These are phyloP conservation scores for Holothuria glaberrima DNA, from an alignment of 35 echinoderm and acorn worm species.

Conservation along the genomic window DNA sequence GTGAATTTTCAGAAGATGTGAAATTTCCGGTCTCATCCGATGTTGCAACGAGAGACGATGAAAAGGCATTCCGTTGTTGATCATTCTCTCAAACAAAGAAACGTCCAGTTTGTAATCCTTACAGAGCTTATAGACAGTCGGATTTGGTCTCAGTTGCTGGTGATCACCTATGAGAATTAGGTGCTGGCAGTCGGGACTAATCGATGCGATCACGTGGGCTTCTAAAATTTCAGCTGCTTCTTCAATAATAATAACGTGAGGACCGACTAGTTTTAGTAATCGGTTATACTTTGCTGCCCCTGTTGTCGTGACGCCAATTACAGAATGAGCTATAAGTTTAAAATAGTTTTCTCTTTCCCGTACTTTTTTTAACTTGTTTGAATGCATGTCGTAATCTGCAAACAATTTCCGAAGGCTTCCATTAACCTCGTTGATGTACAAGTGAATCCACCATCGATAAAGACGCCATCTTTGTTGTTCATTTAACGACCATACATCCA, in stretches of 20 bases:
- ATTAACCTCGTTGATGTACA: background rate
- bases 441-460: constrained; percentile 71
- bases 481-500: constrained; percentile 61
- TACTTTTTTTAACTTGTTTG: constrained; percentile 57
- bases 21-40: constrained; percentile 79
- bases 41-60: constrained; percentile 62
- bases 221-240: constrained; percentile 85
- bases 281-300: constrained; percentile 77
- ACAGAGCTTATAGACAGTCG: constrained; percentile 64
- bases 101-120: constrained; percentile 70
- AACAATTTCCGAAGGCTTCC: background rate
- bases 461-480: constrained; percentile 70
- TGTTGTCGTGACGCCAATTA: constrained; percentile 92
- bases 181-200: constrained; percentile 65
- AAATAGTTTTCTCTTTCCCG: constrained; percentile 60
- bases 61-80: constrained; percentile 50
- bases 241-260: constrained; percentile 74
- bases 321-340: constrained; percentile 38
- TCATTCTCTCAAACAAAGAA: constrained; percentile 74
- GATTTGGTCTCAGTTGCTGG: constrained; percentile 70
- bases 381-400: background rate
- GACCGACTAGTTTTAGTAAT: constrained; percentile 67
- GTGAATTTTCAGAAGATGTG: constrained; percentile 38
- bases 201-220: constrained; percentile 70
- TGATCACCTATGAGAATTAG: constrained; percentile 87